Base-by-base conservation (phyloP, 2,888 invertebrate species). In the Chironomus tentans region DNA sequence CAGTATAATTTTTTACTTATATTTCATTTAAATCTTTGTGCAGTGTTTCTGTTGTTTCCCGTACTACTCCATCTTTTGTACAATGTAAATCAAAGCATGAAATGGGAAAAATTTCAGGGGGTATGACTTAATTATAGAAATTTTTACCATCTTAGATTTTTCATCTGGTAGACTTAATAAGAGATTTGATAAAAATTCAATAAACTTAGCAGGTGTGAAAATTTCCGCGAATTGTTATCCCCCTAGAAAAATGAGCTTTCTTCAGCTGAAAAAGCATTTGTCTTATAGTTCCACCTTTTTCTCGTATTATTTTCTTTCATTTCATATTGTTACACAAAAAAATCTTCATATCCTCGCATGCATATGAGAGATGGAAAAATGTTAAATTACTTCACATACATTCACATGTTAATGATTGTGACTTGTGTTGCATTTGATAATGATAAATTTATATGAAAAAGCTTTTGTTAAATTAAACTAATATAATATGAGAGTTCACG, bases 281-380 rank as follows among this genome's bases (percentile, higher is more conserved):
- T 65, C 65, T 65, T 65, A 65, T 5, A 65, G 65, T 65, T 65
- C 65, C 65, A 65, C 65, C 65, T 65, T 65, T 65, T 65, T 65
- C 65, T 65, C 65, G 65, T 65, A 56, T 56, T 56, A 15, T 56
- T 56, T 56, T 56, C 56, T 18, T 56, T n/a, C n/a, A 56, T 18
- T 15, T n/a, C 56, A 56, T 15, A 56, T 56, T 56, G 18, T n/a
- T 15, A 56, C 18, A 18, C 56, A 56, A 6, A n/a, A 2, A 56
- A 56, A 50, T 28, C 28, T 38, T 10, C 38, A 38, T 38, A 38
- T 38, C 7, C 38, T 38, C 38, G 38, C 38, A 38, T 38, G n/a
- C 56, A 56, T 56, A 18, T 18, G 7, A 56, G 56, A 56, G 18
- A 56, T 50, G 50, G 50, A 50, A 15, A 50, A 50, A 50, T 50